phyloP scores from a whole-genome alignment of 2,113 vertebrate species.

The Xyrauchen texanus region DNA sequence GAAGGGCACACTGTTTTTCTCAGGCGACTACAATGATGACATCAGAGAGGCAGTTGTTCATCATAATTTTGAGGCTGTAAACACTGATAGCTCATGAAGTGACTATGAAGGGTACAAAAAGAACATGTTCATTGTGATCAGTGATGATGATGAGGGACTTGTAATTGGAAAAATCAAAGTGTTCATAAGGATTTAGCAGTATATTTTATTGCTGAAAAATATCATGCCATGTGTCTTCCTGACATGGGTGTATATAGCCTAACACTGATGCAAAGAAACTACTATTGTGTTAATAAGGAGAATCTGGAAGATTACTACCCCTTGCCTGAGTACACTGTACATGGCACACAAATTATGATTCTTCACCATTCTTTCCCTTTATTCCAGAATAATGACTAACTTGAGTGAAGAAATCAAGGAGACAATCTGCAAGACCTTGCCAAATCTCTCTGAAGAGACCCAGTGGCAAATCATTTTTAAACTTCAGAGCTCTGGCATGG shows the following conservation, averaged over 20 bases:
- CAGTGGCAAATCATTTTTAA: not conserved
- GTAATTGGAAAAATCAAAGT: constrained; percentile 41
- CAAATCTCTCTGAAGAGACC: constrained; percentile 37
- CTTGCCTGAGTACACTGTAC: constrained; percentile 28
- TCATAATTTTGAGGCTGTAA: constrained; percentile 36
- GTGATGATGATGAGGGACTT: constrained; percentile 33
- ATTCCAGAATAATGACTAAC: constrained; percentile 12
- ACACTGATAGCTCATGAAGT: constrained; percentile 48
- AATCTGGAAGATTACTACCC: constrained; percentile 41
- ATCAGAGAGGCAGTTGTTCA: constrained; percentile 38
- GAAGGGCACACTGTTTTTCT: constrained; percentile 42
- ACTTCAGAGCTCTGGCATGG: constrained; percentile 11
- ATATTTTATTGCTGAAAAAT: constrained; percentile 24
- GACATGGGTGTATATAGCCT: constrained; percentile 24
- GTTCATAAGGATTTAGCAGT: constrained; percentile 42
- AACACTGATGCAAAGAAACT: constrained; percentile 12
- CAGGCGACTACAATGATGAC: constrained; percentile 44
- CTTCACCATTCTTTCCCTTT: constrained; percentile 37
- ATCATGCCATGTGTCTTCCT: constrained; percentile 20
- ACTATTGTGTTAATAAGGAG: constrained; percentile 35
- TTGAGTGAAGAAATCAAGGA: constrained; percentile 35
- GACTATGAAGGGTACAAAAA: constrained; percentile 50
- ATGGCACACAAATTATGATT: constrained; percentile 46
- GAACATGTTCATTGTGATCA: constrained; percentile 39
- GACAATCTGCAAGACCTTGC: constrained; percentile 28